These are phyloP conservation scores for Psix sp. DNA, from an alignment of 1,140 invertebrate species.

Conservation along the genomic window DNA sequence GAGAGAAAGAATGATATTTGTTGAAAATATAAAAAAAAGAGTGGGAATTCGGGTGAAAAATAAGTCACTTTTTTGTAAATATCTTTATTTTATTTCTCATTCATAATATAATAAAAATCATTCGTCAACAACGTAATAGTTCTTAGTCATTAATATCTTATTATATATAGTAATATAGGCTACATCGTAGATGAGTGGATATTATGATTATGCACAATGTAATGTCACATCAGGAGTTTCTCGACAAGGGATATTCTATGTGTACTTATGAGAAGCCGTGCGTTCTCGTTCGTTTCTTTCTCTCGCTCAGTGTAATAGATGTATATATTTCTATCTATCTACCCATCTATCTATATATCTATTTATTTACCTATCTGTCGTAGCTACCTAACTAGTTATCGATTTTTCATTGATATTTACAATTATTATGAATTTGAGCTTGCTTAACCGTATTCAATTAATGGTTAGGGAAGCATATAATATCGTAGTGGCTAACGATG, in stretches of 20 bases:
- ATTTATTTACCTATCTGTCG: constrained; percentile 59
- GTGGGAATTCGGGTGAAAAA: too few species aligned
- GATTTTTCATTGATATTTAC: constrained; percentile 75
- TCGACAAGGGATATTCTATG: constrained; percentile 67
- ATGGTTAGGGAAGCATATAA: constrained; percentile 72
- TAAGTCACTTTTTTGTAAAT: constrained; percentile 78
- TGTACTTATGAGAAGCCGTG: constrained; percentile 64
- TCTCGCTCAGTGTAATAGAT: constrained; percentile 58
- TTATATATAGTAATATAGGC: constrained; percentile 71
- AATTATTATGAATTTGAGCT: constrained; percentile 75
- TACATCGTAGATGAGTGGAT: constrained; percentile 64
- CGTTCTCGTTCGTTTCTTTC: constrained; percentile 43
- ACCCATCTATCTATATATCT: constrained; percentile 56
- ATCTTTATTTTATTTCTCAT: constrained; percentile 78
- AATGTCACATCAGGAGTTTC: constrained; percentile 70
- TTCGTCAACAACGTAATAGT: constrained; percentile 79
- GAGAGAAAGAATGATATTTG: too few species aligned
- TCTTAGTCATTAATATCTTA: constrained; percentile 76
- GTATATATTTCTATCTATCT: constrained; percentile 66
- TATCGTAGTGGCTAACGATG: constrained; percentile 54
- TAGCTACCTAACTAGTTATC: constrained; percentile 61
- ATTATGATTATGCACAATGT: constrained; percentile 77
- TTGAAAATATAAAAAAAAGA: too few species aligned
- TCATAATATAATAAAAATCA: constrained; percentile 79
- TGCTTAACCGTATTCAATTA: constrained; percentile 73